Base-by-base conservation (phyloP, 1,140 invertebrate genomes). In the Drosophila ogumai region DNA sequence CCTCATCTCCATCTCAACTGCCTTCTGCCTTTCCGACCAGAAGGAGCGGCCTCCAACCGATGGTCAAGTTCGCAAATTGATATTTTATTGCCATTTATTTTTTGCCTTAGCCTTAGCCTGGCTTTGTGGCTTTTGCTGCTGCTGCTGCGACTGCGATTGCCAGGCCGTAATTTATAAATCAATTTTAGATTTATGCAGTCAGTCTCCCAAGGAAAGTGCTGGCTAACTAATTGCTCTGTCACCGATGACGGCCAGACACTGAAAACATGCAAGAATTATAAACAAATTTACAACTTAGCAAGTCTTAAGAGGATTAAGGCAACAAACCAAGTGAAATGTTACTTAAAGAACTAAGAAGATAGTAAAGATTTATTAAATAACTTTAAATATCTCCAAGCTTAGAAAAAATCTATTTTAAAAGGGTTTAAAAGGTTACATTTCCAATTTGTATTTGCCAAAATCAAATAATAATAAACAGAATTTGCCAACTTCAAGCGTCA, bases 51-150 rank as follows among this genome's bases (percentile, higher is more conserved):
- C 17, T 44, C 32, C 31, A 40, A 38, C 40, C 22, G 59, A 49
- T 75, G 75, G 57, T 54, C 75, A 78, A 78, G 65, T 77, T 68
- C 52, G 75, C 75, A 79, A 79, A 79, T 79, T 79, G 75, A 79
- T 79, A 78, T 79, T 79, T 79, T 79, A 79, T 79, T 79, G 75
- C 75, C 65, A 79, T 78, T 78, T 79, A 78, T 66, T 72, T 78
- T 58, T 50, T 69, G 50, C 22, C 25, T 31, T 40, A 31, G 50
- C 19, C 46, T 44, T 38, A 60, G 49, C 22, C 32, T 31, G 56
- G 44, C 46, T 50, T 50, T 43, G 10, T 72, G 40, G 56, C 31
- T 46, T 38, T 38, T 54, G 31, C 31, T 34, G 49, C 44, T 54
- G 31, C 31, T 34, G 49, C 31, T 32, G 41, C 19, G 7, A 7